These are phyloP conservation scores for Acrocyrtus sp. DNA, from an alignment of 2,888 invertebrate genomes.

Conservation along the genomic window DNA sequence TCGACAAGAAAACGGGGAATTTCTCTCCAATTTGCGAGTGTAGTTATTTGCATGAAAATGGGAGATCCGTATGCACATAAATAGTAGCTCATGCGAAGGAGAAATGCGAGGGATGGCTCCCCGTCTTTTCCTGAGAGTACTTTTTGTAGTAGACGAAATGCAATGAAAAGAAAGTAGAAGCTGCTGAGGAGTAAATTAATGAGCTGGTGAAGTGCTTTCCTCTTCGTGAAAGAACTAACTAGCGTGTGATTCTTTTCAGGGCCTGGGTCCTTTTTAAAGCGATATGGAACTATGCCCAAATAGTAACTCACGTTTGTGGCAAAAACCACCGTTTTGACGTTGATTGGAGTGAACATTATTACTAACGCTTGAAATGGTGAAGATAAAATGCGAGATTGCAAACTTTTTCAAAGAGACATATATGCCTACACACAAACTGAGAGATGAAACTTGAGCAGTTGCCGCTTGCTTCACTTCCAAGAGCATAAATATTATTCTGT, in stretches of 20 bases:
- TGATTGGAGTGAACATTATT: conserved; percentile 26
- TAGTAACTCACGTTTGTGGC: conserved; percentile 25
- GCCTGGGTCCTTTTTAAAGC: background rate
- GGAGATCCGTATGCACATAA: conserved; percentile 10
- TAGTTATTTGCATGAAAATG: conserved; percentile 18
- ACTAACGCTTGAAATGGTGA: too few species aligned
- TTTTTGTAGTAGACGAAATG: conserved; percentile 25
- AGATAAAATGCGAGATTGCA: too few species aligned
- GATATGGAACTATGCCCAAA: conserved; percentile 10
- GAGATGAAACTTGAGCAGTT: too few species aligned
- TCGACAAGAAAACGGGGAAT: conserved; percentile 1
- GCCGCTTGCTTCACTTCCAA: too few species aligned
- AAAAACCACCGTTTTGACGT: conserved; percentile 2
- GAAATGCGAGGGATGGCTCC: conserved; percentile 5
- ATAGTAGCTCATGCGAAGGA: conserved; percentile 23
- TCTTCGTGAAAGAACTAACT: too few species aligned
- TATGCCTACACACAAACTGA: too few species aligned
- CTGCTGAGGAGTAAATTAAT: background rate
- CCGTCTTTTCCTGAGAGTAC: background rate
- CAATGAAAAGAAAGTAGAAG: conserved; percentile 11
- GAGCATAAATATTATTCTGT: too few species aligned
- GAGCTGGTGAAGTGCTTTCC: background rate
- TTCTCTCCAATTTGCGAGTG: conserved; percentile 6
- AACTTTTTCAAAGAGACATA: too few species aligned
- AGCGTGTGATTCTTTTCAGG: too few species aligned